Base-by-base conservation (phyloP, 2,797 vertebrate species). In the Iguana delicatissima region DNA sequence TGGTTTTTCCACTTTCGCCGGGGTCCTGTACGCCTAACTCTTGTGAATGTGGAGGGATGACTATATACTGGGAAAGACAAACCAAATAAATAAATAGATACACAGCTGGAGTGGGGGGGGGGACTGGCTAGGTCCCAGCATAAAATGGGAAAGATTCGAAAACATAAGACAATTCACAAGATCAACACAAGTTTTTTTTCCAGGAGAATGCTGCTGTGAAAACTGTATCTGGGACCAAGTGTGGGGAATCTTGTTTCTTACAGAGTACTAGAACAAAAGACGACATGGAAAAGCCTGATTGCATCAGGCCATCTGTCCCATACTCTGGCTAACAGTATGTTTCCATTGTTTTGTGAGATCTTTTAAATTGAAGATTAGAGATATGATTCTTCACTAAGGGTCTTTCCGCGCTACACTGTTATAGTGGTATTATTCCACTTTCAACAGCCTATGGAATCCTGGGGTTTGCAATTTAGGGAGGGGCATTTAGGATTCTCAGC, bases 71-170 rank as follows among this genome's bases (percentile, higher is more conserved):
- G 29, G 79, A 67, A 87, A 67, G 59, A 67, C 57, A 83, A 38
- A 67, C 16, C 46, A 79, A 77, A 83, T 83, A 79, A 77, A 83
- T 83, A 83, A 67, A 87, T 67, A 83, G 74, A 84, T 67, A 77
- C 50, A 69, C 46, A 62, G 59, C n/a, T 55, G 84, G 20, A 67
- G 84, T 52, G n/a, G 3, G 16, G 1, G 13, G 24, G 8, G 72
- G 35, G 42, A 91, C 38, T 77, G 73, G 80, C 72, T 76, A 26
- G 89, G 62, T n/a, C 32, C 85, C 46, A 38, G 26, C 42, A 10
- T 76, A 55, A 76, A 91, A 73, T 69, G 81, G 62, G 85, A 69
- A 69, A 26, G 59, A 79, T 82, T 42, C 46, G 67, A 86, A 67
- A 82, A 42, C 18, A 24, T 64, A 24, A 73, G 26, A 6, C 7